Evolutionary conservation across 1,140 invertebrate genomes (phyloP).

Genomic region (Drosophila pachea): DNA sequence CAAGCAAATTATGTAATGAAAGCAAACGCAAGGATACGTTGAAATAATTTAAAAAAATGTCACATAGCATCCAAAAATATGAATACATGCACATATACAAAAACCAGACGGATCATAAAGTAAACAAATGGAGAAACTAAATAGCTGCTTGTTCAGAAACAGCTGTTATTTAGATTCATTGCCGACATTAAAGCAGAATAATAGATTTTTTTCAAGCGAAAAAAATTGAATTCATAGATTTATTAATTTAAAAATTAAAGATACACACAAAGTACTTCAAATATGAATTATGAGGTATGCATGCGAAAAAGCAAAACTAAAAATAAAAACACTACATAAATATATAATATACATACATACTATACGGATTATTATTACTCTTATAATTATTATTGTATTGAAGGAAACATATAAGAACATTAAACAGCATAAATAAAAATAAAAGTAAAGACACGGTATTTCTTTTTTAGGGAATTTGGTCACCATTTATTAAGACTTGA

Average conservation of each 20-base stretch:
- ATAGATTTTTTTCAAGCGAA: slow-evolving; percentile 71
- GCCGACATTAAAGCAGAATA: slow-evolving; percentile 53
- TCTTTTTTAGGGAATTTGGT: slow-evolving; percentile 28
- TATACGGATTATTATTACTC: slow-evolving; percentile 77
- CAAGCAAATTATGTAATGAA: slow-evolving; percentile 73
- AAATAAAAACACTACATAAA: slow-evolving; percentile 60
- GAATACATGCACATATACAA: slow-evolving; percentile 37
- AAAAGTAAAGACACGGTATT: slow-evolving; percentile 24
- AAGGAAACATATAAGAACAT: slow-evolving; percentile 77
- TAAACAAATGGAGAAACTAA: slow-evolving; percentile 28
- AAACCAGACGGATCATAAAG: slow-evolving; percentile 49
- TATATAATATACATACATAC: slow-evolving; percentile 77
- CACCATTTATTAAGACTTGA: slow-evolving; percentile 59
- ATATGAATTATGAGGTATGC: slow-evolving; percentile 61
- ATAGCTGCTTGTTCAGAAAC: slow-evolving; percentile 46
- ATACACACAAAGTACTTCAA: slow-evolving; percentile 67
- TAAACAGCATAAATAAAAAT: slow-evolving; percentile 75
- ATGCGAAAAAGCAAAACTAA: slow-evolving; percentile 46
- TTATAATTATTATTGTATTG: slow-evolving; percentile 77
- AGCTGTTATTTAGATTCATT: slow-evolving; percentile 59
- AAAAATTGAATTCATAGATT: slow-evolving; percentile 73
- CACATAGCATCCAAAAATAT: slow-evolving; percentile 46
- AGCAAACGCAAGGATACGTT: slow-evolving; percentile 53
- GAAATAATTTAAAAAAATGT: slow-evolving; percentile 49
- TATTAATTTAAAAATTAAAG: slow-evolving; percentile 77